Evolutionary conservation across 2,888 invertebrate species (phyloP), one percentile per base, ranked within the genome.

Genomic region (Sinodicranocentrus sp.): DNA sequence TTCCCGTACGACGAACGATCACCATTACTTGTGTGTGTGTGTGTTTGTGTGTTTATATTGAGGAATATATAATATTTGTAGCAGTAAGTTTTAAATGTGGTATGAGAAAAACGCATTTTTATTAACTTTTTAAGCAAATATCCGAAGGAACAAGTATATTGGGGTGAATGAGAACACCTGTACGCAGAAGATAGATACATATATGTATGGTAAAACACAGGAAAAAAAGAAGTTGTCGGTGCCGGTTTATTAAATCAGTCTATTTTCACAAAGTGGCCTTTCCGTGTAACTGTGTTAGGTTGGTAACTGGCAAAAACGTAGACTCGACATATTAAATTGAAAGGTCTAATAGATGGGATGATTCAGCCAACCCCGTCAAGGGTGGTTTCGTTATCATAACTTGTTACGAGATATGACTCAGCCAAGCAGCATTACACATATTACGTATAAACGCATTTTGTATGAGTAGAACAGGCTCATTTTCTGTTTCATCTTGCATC

Each of bases 271-370:
- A 82, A 77, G 71, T 76, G 61, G 43, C 21, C 71, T 83, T 83
- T 77, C 77, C 83, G 83, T 67, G 83, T 83, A 83, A 83, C 76
- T 77, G 76, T 83, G 83, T 59, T 77, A 83, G 67, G 54, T 39
- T 48, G 23, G 28, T 61, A 26, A 44, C 26, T 48, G 17, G 33
- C n/a, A n/a, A 33, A 17, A 61, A 75, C 61, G 44, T 28, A 44
- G 59, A 25, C 33, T 28, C 63, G 63, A 63, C 15, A 33, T 33
- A 33, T 33, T 33, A 10, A 3, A 33, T 33, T 33, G 33, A 33
- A 26, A 75, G n/a, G 19, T 15, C 52, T 52, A 19, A 15, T n/a
- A 13, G 2, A 19, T 33, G 25, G 23, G 52, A 59, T 77, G 68
- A 70, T 77, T 77, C 77, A 70, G 61, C 70, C 59, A 78, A 78